Conservation (phyloP, 2,113 vertebrate genomes). For the Fulica atra region DNA sequence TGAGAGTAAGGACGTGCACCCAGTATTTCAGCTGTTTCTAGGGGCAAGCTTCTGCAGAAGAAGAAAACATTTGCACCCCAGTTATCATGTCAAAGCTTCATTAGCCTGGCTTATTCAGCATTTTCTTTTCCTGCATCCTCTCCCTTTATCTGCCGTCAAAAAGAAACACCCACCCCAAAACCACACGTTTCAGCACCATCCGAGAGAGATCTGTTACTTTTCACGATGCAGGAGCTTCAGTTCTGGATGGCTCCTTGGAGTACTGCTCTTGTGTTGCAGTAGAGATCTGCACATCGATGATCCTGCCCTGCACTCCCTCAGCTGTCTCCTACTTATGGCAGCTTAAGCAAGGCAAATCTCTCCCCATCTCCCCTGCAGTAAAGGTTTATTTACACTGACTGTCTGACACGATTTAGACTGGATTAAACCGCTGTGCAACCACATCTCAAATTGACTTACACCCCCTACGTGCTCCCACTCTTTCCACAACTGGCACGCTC, state of each 20-base stretch:
- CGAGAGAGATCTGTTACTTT: background rate
- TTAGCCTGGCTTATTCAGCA: background rate
- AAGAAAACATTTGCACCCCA: background rate
- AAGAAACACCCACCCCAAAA: background rate
- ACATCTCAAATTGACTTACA: background rate
- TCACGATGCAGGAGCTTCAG: background rate
- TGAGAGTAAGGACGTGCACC: background rate
- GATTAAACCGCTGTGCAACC: background rate
- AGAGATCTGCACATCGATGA: background rate
- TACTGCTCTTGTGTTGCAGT: background rate
- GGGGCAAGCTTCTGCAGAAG: background rate
- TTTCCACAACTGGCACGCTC: background rate
- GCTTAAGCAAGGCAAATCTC: background rate
- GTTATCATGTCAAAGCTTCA: background rate
- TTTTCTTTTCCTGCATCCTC: background rate
- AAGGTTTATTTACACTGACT: constrained; percentile 46
- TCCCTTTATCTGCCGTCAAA: constrained; percentile 5
- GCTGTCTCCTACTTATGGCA: background rate
- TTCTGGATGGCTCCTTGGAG: background rate
- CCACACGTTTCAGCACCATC: background rate
- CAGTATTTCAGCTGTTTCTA: background rate
- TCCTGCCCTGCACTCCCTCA: background rate
- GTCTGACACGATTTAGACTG: constrained; percentile 30
- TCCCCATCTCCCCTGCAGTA: background rate
- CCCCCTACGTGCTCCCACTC: background rate